phyloP scores from a whole-genome alignment of 2,113 vertebrate genomes.

The Platanista minor region DNA sequence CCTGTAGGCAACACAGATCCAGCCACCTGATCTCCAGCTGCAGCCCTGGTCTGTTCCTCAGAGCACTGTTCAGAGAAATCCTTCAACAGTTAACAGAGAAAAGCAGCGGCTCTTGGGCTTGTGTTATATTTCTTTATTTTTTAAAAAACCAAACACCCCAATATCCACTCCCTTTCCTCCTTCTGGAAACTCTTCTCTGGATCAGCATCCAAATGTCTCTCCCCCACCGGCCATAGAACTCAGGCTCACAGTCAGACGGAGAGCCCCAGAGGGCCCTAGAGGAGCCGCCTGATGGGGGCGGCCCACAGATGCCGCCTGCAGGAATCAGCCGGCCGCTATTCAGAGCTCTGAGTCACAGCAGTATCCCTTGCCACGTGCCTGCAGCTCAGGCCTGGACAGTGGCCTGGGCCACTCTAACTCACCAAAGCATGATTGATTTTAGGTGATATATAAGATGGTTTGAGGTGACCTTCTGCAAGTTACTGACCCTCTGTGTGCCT shows the following conservation, averaged over 20 bases:
- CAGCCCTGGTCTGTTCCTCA: background rate
- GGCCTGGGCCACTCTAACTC: background rate
- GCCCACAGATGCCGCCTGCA: background rate
- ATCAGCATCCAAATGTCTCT: background rate
- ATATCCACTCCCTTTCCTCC: background rate
- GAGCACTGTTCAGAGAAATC: background rate
- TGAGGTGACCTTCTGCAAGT: conserved; percentile 2
- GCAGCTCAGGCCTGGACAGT: background rate
- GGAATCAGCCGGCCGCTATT: background rate
- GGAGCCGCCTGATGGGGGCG: background rate
- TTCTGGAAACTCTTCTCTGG: background rate
- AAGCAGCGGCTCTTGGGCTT: background rate
- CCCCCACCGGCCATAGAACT: background rate
- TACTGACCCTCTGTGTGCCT: background rate
- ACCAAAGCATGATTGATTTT: background rate
- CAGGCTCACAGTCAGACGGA: background rate
- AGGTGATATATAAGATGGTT: background rate
- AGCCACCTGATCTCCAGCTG: background rate
- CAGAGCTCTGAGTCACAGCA: background rate
- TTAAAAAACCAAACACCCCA: background rate
- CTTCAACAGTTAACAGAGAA: background rate
- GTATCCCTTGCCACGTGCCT: background rate
- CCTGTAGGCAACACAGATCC: background rate
- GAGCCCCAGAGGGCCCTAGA: background rate
- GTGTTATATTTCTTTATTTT: background rate